phyloP scores from a whole-genome alignment of 2,888 invertebrate genomes.

The Melieria picta region DNA sequence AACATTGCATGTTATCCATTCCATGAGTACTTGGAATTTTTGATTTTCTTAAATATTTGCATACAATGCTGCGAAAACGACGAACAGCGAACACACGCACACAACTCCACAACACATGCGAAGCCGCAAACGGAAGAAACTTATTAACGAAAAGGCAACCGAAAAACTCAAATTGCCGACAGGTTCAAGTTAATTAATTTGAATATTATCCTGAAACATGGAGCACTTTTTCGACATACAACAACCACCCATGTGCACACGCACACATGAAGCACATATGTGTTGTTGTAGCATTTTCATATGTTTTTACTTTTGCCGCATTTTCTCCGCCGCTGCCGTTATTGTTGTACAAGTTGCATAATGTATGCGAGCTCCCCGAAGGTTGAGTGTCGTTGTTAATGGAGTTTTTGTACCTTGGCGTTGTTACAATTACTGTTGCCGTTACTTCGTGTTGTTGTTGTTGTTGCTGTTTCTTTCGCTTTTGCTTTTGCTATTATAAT shows the following conservation, averaged over 20 bases:
- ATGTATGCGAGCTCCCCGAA: slow-evolving; percentile 3
- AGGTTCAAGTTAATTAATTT: slow-evolving; percentile 30
- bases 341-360: slow-evolving; percentile 18
- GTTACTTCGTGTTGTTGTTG: not conserved
- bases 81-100: too few relatives aligned
- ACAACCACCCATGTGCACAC: not conserved
- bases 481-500: slow-evolving; percentile 5
- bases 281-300: slow-evolving; percentile 7
- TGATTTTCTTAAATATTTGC: too few relatives aligned
- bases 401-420: not conserved
- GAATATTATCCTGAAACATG: slow-evolving; percentile 26
- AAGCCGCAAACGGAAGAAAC: not conserved
- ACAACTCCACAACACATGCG: too few relatives aligned
- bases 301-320: not conserved
- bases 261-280: too few relatives aligned
- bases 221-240: slow-evolving; percentile 3
- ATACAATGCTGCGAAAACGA: too few relatives aligned
- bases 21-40: too few relatives aligned
- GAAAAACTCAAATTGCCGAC: slow-evolving; percentile 5
- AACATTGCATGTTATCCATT: too few relatives aligned
- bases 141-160: not conserved
- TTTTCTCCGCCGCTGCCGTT: not conserved
- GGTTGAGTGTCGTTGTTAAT: slow-evolving; percentile 20
- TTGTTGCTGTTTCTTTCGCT: slow-evolving; percentile 9
- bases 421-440: not conserved